Conservation (phyloP, 23 tunicate species). For the Ascidia mentula region DNA sequence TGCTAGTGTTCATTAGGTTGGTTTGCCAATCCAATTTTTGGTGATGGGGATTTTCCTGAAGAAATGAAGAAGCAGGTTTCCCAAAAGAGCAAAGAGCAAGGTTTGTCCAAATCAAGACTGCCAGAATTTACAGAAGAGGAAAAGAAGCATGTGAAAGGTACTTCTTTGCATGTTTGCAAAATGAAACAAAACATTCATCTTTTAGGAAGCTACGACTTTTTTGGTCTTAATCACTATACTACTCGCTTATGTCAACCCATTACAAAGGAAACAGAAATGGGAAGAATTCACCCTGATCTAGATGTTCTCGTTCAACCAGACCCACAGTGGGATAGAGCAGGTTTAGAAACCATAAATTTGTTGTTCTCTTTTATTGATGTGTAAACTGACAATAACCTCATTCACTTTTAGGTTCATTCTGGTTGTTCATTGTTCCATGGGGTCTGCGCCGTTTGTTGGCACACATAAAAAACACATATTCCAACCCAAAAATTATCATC, state of each 20-base stretch:
- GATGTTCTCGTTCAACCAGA: constrained; percentile 41
- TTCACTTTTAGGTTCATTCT: constrained; percentile 71
- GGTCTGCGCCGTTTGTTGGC: constrained; percentile 73
- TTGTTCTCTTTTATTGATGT: too few species aligned
- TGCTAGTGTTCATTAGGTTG: constrained; percentile 71
- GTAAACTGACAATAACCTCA: too few species aligned
- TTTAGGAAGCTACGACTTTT: constrained; percentile 80
- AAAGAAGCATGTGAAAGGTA: constrained; percentile 72
- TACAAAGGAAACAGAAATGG: constrained; percentile 29
- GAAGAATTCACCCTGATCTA: constrained; percentile 67
- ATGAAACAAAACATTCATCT: neutral
- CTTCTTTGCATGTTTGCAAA: too few species aligned
- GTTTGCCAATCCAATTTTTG: constrained; percentile 85
- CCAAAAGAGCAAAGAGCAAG: constrained; percentile 41
- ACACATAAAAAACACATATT: constrained; percentile 54
- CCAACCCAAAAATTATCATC: constrained; percentile 60
- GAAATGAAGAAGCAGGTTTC: constrained; percentile 48
- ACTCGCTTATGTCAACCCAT: constrained; percentile 43
- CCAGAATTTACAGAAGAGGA: constrained; percentile 80
- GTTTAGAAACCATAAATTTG: too few species aligned
- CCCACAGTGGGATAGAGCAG: constrained; percentile 83
- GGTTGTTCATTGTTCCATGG: constrained; percentile 86
- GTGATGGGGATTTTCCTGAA: constrained; percentile 79
- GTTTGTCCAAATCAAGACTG: constrained; percentile 51
- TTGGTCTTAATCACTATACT: constrained; percentile 90